A percentile compares a stretch with the other conserved stretches of the same genome.
Evolutionary conservation across 2,113 vertebrate genomes (phyloP).

Genomic region (Bufo gargarizans): DNA sequence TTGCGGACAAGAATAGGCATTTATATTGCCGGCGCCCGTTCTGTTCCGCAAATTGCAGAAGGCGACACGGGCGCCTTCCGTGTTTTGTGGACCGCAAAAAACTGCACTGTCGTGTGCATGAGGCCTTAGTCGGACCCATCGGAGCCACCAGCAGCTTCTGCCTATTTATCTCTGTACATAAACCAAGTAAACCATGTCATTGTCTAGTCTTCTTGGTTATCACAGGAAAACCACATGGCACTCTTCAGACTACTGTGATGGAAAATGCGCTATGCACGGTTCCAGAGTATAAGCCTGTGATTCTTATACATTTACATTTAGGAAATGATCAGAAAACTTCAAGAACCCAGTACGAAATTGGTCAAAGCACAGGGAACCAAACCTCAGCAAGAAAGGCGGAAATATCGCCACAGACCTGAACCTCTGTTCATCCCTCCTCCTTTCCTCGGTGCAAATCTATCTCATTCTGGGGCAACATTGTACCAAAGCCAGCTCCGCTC

Average conservation of each 20-base stretch:
- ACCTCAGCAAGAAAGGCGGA: constrained; percentile 75
- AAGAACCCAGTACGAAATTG: constrained; percentile 63
- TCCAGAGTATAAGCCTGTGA: constrained; percentile 1
- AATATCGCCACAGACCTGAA: constrained; percentile 78
- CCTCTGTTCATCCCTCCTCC: constrained; percentile 85
- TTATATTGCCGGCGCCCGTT: no score
- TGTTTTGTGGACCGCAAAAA: no score
- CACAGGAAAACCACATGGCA: not conserved
- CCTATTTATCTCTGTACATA: not conserved
- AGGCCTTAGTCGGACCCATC: no score
- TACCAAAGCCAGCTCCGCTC: constrained; percentile 87
- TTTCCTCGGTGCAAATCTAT: constrained; percentile 68
- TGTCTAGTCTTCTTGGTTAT: not conserved
- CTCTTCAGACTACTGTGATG: not conserved
- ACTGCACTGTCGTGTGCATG: no score
- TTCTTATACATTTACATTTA: constrained; percentile 57
- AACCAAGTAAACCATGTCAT: not conserved
- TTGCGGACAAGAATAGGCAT: no score
- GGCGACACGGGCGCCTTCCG: no score
- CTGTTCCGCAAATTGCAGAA: no score
- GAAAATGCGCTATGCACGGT: not conserved
- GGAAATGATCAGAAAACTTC: constrained; percentile 72
- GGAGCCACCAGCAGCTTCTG: not conserved
- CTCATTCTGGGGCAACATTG: constrained; percentile 75
- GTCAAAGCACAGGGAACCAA: constrained; percentile 68